These are phyloP conservation scores for Telmatherina bonti DNA, from an alignment of 2,797 vertebrate species.

Conservation along the genomic window DNA sequence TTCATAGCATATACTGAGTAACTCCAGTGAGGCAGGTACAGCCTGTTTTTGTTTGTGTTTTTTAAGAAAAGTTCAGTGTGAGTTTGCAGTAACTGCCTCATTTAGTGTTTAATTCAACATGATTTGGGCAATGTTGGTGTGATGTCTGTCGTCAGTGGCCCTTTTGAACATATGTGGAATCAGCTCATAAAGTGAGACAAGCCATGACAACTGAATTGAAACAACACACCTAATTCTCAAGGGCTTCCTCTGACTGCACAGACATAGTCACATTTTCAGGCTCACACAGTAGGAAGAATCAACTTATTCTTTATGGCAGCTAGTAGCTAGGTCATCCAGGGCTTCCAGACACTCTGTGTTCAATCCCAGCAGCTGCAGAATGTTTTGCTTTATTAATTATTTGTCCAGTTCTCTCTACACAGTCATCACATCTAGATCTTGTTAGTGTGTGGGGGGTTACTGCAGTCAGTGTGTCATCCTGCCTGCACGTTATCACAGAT, in stretches of 20 bases:
- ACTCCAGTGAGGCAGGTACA: conserved; percentile 48
- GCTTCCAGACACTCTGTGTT: conserved; percentile 85
- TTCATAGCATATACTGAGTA: conserved; percentile 52
- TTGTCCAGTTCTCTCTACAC: conserved; percentile 30
- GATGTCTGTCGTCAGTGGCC: conserved; percentile 47
- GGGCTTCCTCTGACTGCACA: conserved; percentile 85
- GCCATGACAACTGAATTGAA: conserved; percentile 76
- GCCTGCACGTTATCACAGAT: conserved; percentile 30
- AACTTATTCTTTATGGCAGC: conserved; percentile 83
- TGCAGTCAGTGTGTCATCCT: conserved; percentile 32
- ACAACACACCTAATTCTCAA: conserved; percentile 70
- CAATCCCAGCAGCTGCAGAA: conserved; percentile 81
- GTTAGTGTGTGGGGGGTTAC: conserved; percentile 18
- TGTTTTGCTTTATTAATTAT: conserved; percentile 60
- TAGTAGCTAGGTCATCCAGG: conserved; percentile 88
- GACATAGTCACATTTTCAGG: conserved; percentile 67
- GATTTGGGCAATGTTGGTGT: conserved; percentile 30
- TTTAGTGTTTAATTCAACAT: conserved; percentile 64
- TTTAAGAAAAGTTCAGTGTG: conserved; percentile 43
- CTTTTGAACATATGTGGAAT: conserved; percentile 51
- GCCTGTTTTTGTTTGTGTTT: conserved; percentile 56
- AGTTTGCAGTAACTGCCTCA: conserved; percentile 76
- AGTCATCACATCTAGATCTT: conserved; percentile 42
- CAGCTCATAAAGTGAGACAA: conserved; percentile 76
- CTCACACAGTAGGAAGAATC: conserved; percentile 70